Base-by-base conservation (phyloP, 2,797 vertebrate species). In the Betta splendens region DNA sequence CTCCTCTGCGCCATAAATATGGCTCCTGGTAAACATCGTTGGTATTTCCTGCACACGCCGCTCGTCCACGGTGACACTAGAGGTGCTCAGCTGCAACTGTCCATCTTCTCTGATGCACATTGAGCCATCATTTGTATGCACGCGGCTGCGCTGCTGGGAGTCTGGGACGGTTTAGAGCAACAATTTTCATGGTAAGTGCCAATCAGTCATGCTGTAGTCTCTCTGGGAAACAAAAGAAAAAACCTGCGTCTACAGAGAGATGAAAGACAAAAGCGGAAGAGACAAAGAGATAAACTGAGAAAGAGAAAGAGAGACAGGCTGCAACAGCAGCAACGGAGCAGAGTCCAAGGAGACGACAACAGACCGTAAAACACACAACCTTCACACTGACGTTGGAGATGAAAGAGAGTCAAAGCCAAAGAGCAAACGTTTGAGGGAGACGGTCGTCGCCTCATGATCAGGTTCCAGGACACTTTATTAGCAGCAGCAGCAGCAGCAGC, bases 171-270 rank as follows among this genome's bases (percentile, higher is more conserved):
- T 84, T 80, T 80, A 82, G 81, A 80, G 70, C 68, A 78, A 77
- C 74, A 73, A 48, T 73, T 72, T 84, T 83, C 68, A 64, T 53
- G 70, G 61, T 77, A 78, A 85, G 80, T 79, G 82, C 67, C 77
- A 55, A 84, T 86, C 64, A 52, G 82, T 84, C 79, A 77, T 53
- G 69, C 57, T 64, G 71, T 55, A 49, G 39, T 57, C 61, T 72
- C 58, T 33, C 26, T 28, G 62, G 33, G 72, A 67, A 5, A 53
- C 47, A 42, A 53, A 75, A 50, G 8, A 11, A 48, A 21, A 36
- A 51, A 16, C 31, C 12, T 28, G 49, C 46, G 57, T 43, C 10
- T 10, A 26, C n/a, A 26, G 21, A 25, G 20, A 68, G 40, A 65
- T 47, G 36, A 42, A 18, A 25, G 44, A 40, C 4, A 39, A 12